Percentiles rank a stretch among this genome's conserved stretches.
Evolutionary conservation across 2,113 vertebrate species (phyloP).

Genomic region (Ptilorrhoa leucosticta): DNA sequence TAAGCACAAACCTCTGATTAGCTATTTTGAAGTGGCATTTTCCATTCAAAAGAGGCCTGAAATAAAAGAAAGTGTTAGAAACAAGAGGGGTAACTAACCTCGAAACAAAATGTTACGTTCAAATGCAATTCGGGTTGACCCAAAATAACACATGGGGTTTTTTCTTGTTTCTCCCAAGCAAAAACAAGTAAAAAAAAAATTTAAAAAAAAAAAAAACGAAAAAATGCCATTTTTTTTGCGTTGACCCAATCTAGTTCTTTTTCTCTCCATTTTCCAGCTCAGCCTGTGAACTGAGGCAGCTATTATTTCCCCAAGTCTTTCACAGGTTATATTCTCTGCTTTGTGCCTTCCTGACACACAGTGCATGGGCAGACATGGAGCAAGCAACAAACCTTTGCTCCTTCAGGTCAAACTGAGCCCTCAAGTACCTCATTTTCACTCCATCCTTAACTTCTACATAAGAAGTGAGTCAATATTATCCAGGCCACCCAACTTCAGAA

Average conservation of each 20-base stretch:
- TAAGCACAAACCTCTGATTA: conserved; percentile 15
- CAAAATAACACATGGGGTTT: neutral
- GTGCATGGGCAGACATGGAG: neutral
- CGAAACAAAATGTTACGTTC: conserved; percentile 18
- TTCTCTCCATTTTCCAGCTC: neutral
- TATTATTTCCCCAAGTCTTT: neutral
- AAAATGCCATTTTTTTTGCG: neutral
- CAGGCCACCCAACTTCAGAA: neutral
- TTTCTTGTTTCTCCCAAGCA: neutral
- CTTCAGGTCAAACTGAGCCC: neutral
- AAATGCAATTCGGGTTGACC: neutral
- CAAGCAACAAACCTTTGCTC: neutral
- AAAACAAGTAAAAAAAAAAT: neutral
- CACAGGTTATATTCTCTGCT: neutral
- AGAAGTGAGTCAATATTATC: neutral
- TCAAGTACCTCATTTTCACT: neutral
- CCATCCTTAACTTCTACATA: neutral
- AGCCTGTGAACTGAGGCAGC: neutral
- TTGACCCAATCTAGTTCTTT: neutral
- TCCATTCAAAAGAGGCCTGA: neutral
- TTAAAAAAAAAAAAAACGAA: neutral
- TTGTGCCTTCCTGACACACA: neutral
- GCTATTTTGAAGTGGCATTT: conserved; percentile 15
- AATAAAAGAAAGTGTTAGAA: conserved; percentile 40
- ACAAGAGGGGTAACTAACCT: conserved; percentile 1